Evolutionary conservation across 2,113 vertebrate genomes (phyloP).

Genomic region (Actenoides lindsayi): DNA sequence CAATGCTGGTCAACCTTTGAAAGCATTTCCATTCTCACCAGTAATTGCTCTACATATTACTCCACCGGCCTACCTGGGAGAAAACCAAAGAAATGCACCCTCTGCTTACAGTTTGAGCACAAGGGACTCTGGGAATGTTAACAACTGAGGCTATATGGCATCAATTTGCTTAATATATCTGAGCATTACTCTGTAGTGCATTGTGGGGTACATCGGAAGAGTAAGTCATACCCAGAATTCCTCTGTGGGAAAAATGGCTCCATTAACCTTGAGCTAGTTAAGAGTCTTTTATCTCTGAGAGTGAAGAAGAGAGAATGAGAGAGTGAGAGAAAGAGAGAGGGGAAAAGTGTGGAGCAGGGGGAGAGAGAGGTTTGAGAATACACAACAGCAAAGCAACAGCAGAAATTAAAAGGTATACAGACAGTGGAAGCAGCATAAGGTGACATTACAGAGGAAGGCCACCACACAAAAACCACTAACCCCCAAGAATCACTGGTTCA

Average conservation of each 20-base stretch:
- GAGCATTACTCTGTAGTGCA: conserved; percentile 84
- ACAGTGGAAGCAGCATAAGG: conserved; percentile 96
- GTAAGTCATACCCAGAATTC: conserved; percentile 90
- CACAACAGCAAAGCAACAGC: conserved; percentile 98
- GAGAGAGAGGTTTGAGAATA: conserved; percentile 83
- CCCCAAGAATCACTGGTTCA: conserved; percentile 97
- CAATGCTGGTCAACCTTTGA: conserved; percentile 69
- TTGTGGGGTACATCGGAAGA: conserved; percentile 82
- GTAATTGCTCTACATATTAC: conserved; percentile 71
- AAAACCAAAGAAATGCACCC: conserved; percentile 99
- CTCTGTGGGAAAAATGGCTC: conserved; percentile 93
- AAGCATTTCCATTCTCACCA: conserved; percentile 72
- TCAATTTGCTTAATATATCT: conserved; percentile 83
- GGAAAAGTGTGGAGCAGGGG: not conserved
- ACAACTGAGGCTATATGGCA: conserved; percentile 86
- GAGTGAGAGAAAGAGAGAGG: conserved; percentile 46
- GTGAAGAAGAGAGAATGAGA: conserved; percentile 72
- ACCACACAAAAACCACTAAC: conserved; percentile 99
- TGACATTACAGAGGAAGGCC: conserved; percentile 95
- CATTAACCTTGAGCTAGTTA: conserved; percentile 99
- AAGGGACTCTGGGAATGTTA: conserved; percentile 96
- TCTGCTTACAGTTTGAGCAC: conserved; percentile 92
- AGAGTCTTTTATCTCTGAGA: conserved; percentile 99
- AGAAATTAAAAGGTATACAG: conserved; percentile 89
- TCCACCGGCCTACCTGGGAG: conserved; percentile 78